Evolutionary conservation across 2,888 invertebrate species (phyloP).

Genomic region (Agrotis segetum): DNA sequence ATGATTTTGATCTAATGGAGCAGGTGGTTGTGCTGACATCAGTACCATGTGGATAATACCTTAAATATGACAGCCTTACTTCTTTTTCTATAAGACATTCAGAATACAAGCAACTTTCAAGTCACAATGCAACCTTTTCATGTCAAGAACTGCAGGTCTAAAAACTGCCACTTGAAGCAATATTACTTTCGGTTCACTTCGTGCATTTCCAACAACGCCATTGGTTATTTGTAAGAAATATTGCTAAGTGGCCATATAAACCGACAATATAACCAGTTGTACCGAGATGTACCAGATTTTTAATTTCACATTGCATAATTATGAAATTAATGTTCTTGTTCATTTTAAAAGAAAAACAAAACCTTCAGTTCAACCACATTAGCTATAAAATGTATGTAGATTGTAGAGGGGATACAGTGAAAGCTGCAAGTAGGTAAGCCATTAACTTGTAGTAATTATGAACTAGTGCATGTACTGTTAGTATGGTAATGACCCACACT

Average conservation of each 20-base stretch:
- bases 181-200: too few species aligned
- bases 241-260: too few species aligned
- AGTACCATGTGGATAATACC: too few species aligned
- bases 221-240: too few species aligned
- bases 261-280: not conserved
- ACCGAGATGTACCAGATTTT: not conserved
- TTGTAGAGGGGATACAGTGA: constrained; percentile 49
- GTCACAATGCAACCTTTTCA: not conserved
- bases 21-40: too few species aligned
- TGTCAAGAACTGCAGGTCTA: not conserved
- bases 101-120: too few species aligned
- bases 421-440: constrained; percentile 53
- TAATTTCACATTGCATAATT: too few species aligned
- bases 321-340: not conserved
- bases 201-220: too few species aligned
- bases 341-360: constrained; percentile 13
- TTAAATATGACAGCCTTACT: too few species aligned
- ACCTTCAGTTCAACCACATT: constrained; percentile 19
- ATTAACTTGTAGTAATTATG: constrained; percentile 58
- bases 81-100: too few species aligned
- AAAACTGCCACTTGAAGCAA: too few species aligned
- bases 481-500: constrained; percentile 29
- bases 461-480: constrained; percentile 39
- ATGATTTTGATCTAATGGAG: too few species aligned
- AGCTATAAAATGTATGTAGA: constrained; percentile 19